Percentiles rank a stretch among this genome's conserved stretches.
Conservation (phyloP, 2,888 invertebrate genomes). For the Leptothorax acervorum region DNA sequence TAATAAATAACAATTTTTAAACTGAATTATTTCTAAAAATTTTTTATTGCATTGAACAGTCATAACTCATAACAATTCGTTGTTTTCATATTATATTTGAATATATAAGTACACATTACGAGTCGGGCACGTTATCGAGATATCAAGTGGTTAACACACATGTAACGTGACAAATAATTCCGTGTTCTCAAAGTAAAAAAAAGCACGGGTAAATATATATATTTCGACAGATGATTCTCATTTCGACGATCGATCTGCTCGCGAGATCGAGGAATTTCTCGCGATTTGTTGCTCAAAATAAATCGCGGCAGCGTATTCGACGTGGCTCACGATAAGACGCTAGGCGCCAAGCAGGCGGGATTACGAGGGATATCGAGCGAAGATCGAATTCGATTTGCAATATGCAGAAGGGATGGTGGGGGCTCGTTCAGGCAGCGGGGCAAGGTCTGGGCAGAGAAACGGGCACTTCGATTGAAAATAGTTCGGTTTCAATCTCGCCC, state of each 20-base stretch:
- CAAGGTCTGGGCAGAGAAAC: conserved; percentile 23
- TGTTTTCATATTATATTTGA: too few species aligned
- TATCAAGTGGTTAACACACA: background rate
- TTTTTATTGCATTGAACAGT: background rate
- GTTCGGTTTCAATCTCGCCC: conserved; percentile 80
- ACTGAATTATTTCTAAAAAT: background rate
- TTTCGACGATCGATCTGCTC: background rate
- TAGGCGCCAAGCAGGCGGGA: conserved; percentile 47
- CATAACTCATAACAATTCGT: background rate
- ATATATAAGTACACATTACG: background rate
- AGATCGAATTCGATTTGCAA: conserved; percentile 80
- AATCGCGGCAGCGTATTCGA: conserved; percentile 24
- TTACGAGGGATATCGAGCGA: conserved; percentile 67
- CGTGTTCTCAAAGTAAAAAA: background rate
- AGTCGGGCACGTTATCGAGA: too few species aligned
- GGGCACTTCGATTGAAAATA: conserved; percentile 78
- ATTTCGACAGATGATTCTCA: background rate
- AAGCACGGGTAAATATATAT: background rate
- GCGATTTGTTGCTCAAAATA: conserved; percentile 46
- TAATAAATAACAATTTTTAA: background rate
- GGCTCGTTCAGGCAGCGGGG: conserved; percentile 26
- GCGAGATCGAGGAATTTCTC: background rate
- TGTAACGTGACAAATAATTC: background rate
- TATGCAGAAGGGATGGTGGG: conserved; percentile 60
- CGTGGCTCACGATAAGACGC: conserved; percentile 19